These are phyloP conservation scores for Lobophora halterata DNA, from an alignment of 2,888 invertebrate genomes.

Conservation along the genomic window DNA sequence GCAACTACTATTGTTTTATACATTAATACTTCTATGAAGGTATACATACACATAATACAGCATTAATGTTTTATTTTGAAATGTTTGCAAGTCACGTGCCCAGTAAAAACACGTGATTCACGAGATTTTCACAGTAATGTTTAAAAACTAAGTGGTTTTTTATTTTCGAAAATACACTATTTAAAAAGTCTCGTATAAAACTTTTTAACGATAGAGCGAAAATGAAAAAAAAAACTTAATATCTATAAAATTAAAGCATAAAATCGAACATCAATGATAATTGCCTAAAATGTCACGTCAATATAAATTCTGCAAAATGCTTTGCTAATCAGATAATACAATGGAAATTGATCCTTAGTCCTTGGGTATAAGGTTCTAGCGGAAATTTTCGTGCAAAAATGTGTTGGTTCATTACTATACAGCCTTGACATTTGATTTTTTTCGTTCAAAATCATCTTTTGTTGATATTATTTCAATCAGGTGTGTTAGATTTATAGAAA, in stretches of 20 bases:
- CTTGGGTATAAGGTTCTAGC: conserved; percentile 11
- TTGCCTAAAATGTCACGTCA: conserved; percentile 24
- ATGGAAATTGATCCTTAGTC: conserved; percentile 14
- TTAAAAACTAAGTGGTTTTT: too few species aligned
- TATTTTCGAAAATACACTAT: too few species aligned
- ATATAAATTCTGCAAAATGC: conserved; percentile 11
- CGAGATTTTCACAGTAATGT: too few species aligned
- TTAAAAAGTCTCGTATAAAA: too few species aligned
- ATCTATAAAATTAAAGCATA: conserved; percentile 10
- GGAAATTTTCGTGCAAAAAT: conserved; percentile 1
- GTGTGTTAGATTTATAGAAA: conserved; percentile 14
- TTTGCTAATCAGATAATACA: conserved; percentile 3
- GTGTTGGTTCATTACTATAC: conserved; percentile 4
- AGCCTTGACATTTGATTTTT: conserved; percentile 28
- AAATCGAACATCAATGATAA: conserved; percentile 12
- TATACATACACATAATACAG: too few species aligned
- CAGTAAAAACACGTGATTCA: too few species aligned
- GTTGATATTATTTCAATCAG: conserved; percentile 17
- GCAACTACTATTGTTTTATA: too few species aligned
- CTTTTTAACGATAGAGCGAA: too few species aligned
- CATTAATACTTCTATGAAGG: too few species aligned
- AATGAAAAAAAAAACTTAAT: conserved; percentile 13
- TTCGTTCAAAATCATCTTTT: conserved; percentile 17
- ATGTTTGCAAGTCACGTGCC: too few species aligned
- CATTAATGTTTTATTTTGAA: too few species aligned